Conservation (phyloP, 2,888 invertebrate genomes). For the Diploptera punctata region DNA sequence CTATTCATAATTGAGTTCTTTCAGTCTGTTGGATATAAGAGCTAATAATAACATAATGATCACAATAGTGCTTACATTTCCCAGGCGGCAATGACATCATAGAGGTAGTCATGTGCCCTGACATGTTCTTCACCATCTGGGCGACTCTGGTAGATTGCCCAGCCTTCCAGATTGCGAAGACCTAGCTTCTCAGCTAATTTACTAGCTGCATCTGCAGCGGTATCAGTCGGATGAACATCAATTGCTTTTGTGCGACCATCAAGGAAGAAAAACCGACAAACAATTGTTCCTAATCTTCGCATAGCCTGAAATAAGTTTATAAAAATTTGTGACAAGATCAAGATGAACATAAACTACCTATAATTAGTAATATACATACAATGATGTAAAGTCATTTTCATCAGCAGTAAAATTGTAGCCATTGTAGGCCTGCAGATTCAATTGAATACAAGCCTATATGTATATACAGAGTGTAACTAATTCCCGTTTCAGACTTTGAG, state of each 20-base stretch:
- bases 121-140: slow-evolving; percentile 90
- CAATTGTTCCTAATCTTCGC: slow-evolving; percentile 88
- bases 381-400: neutral
- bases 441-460: too few species aligned
- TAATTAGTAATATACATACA: neutral
- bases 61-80: slow-evolving; percentile 74
- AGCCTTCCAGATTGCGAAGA: slow-evolving; percentile 84
- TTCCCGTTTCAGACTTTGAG: neutral
- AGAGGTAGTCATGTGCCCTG: slow-evolving; percentile 87
- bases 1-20: too few species aligned
- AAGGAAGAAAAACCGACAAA: slow-evolving; percentile 93
- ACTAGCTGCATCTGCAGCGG: slow-evolving; percentile 87
- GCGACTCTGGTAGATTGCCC: slow-evolving; percentile 93
- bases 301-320: slow-evolving; percentile 68
- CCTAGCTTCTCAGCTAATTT: slow-evolving; percentile 89
- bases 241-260: slow-evolving; percentile 95
- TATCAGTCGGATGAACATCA: slow-evolving; percentile 94
- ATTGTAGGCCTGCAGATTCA: too few species aligned
- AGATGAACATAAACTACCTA: too few species aligned
- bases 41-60: too few species aligned
- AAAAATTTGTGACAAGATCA: too few species aligned
- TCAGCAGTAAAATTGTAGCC: too few species aligned
- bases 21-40: too few species aligned
- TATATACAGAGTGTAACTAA: too few species aligned
- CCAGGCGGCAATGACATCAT: slow-evolving; percentile 95